Evolutionary conservation across 2,113 vertebrate genomes (phyloP), one percentile per base, ranked within the genome.

Genomic region (Coturnix japonica): DNA sequence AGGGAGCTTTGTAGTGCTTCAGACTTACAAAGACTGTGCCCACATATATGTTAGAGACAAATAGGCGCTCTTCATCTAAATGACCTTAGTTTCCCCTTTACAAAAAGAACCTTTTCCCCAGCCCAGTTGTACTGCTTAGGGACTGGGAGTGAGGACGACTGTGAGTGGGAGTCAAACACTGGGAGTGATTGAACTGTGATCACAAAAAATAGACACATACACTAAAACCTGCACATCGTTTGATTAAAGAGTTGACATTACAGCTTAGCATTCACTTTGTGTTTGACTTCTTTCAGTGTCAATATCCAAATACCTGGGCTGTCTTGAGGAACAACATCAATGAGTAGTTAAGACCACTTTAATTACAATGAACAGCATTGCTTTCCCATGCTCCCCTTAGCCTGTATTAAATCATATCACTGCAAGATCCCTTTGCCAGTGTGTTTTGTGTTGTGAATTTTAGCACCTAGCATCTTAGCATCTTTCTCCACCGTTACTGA

Each of bases 231-330:
- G 3, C 18, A 46, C 41, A 7, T 15, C 30, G 4, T 23, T 57
- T 16, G 39, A 20, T 13, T 3, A 69, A 60, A 37, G 54, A 16
- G 15, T 19, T 74, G 19, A 35, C 23, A 6, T 54, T 20, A 19
- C n/a, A 13, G 60, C 56, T 71, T 54, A 76, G 25, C 35, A 19
- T 22, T 66, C 64, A 61, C 81, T 88, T 91, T 31, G 46, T 60
- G 61, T 66, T 66, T 76, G 35, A 67, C 67, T 86, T 26, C 75
- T 81, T 83, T 75, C 76, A 78, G 89, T 95, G 76, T 92, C 67
- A 79, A 6, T 26, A 20, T 56, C 67, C 3, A 4, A 71, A 69
- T 31, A 33, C 26, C 65, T 90, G 75, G 70, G 23, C 51, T 88
- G 39, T 26, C 35, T 84, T 94, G 87, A 91, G 51, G 43, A 47